A percentile compares a stretch with the other conserved stretches of the same genome.
phyloP scores from a whole-genome alignment of 2,113 vertebrate species.

The Phalacrocorax aristotelis region DNA sequence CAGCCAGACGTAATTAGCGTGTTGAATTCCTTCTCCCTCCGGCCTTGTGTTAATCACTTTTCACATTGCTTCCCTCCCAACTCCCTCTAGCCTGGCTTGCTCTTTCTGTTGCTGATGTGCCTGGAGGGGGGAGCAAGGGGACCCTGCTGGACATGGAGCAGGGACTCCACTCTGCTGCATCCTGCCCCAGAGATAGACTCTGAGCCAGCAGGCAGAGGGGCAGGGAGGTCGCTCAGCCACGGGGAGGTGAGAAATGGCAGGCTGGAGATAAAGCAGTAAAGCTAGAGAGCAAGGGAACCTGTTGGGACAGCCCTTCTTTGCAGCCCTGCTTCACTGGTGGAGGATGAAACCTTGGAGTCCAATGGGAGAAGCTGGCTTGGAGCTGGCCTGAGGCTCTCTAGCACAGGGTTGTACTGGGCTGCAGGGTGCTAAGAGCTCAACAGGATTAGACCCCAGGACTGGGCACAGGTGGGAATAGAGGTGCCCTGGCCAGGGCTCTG shows the following conservation, averaged over 20 bases:
- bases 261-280: neutral
- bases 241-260: neutral
- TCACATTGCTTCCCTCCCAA: constrained; percentile 18
- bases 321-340: neutral
- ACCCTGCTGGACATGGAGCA: neutral
- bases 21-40: constrained; percentile 44
- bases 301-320: neutral
- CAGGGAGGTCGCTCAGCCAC: neutral
- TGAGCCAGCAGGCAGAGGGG: fast-evolving
- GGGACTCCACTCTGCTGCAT: neutral
- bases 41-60: constrained; percentile 58
- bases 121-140: neutral
- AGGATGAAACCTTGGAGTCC: neutral
- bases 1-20: constrained; percentile 55
- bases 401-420: neutral
- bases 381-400: neutral
- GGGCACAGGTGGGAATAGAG: neutral
- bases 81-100: constrained; percentile 1
- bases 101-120: neutral
- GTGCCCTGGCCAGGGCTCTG: neutral
- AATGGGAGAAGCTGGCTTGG: neutral
- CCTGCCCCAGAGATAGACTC: neutral
- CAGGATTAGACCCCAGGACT: neutral
- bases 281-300: neutral
- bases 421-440: neutral